phyloP scores from a whole-genome alignment of 2,888 invertebrate species.

The Sisyra nigra region DNA sequence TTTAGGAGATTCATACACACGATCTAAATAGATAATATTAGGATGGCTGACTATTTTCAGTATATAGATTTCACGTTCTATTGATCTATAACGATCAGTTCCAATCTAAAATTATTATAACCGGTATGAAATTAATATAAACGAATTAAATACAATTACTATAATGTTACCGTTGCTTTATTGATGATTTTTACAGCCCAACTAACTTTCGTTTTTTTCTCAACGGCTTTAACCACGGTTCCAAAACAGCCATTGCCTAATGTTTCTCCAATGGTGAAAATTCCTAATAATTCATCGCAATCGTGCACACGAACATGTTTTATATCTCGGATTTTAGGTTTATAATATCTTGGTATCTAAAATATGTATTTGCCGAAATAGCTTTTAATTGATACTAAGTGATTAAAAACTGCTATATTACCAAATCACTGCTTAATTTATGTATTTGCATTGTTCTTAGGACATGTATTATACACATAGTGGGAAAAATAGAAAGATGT shows the following conservation, averaged over 20 bases:
- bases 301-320: slow-evolving; percentile 23
- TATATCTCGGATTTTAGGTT: slow-evolving; percentile 19
- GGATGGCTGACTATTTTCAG: slow-evolving; percentile 36
- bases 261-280: slow-evolving; percentile 23
- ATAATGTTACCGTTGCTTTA: slow-evolving; percentile 20
- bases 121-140: no score
- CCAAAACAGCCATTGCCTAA: slow-evolving; percentile 29
- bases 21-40: slow-evolving; percentile 34
- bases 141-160: no score
- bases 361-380: not conserved
- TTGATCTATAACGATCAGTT: slow-evolving; percentile 20
- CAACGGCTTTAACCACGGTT: slow-evolving; percentile 23
- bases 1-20: slow-evolving; percentile 34
- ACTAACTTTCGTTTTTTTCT: slow-evolving; percentile 19
- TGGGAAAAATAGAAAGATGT: no score
- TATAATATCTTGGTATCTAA: slow-evolving; percentile 5
- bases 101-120: slow-evolving; percentile 13
- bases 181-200: slow-evolving; percentile 30
- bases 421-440: no score
- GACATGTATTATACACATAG: no score
- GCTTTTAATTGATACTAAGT: no score
- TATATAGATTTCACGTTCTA: slow-evolving; percentile 35
- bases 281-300: slow-evolving; percentile 19
- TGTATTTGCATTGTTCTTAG: no score
- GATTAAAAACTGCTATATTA: no score